Conservation (phyloP, 2,888 invertebrate genomes). For the Yponomeuta sedellus region DNA sequence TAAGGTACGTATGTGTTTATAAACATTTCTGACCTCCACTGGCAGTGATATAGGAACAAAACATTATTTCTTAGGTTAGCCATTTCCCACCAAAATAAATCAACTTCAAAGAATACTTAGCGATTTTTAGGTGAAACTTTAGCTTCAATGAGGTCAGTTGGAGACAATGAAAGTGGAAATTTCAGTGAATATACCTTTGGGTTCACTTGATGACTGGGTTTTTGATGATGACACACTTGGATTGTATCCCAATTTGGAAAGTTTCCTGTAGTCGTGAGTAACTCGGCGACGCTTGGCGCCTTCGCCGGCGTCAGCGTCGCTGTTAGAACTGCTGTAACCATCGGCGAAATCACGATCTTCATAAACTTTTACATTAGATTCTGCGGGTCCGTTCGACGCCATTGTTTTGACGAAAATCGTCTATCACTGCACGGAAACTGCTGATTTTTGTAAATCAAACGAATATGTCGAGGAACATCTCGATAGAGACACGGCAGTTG, state of each 20-base stretch:
- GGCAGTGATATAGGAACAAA: slow-evolving; percentile 54
- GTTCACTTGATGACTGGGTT: slow-evolving; percentile 48
- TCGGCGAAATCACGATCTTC: slow-evolving; percentile 56
- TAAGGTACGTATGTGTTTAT: slow-evolving; percentile 55
- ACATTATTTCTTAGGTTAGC: slow-evolving; percentile 55
- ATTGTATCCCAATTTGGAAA: slow-evolving; percentile 64
- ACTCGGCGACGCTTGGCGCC: slow-evolving; percentile 62
- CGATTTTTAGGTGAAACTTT: slow-evolving; percentile 12
- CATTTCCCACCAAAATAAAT: slow-evolving; percentile 65
- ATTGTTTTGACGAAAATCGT: slow-evolving; percentile 47
- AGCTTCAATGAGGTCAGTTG: slow-evolving; percentile 27
- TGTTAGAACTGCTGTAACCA: slow-evolving; percentile 44
- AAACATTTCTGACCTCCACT: slow-evolving; percentile 69
- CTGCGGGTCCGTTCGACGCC: slow-evolving; percentile 65
- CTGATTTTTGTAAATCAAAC: slow-evolving; percentile 1
- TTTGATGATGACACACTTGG: slow-evolving; percentile 65
- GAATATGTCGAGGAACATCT: not conserved
- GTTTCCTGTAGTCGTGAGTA: slow-evolving; percentile 63
- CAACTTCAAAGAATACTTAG: not conserved
- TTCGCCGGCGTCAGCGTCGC: slow-evolving; percentile 59
- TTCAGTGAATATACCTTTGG: slow-evolving; percentile 52
- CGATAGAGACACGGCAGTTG: not conserved
- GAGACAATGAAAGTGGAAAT: slow-evolving; percentile 7
- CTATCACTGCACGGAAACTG: not conserved
- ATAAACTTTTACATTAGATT: slow-evolving; percentile 66